phyloP scores from a whole-genome alignment of 1,140 invertebrate genomes.

The Ostrea denselamellosa region DNA sequence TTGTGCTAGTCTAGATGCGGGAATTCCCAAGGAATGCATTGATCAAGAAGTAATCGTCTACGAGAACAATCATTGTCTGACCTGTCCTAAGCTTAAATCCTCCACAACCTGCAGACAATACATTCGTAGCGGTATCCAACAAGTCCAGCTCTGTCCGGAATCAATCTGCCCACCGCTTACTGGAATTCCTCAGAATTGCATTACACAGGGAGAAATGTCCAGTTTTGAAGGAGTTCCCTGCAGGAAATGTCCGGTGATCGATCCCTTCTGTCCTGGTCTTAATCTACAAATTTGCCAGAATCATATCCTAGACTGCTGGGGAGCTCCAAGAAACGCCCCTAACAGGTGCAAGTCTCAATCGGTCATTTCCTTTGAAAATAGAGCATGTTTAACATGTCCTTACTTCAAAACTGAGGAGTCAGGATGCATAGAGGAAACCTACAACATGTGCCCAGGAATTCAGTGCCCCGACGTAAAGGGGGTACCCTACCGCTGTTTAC shows the following conservation, averaged over 20 bases:
- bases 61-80: neutral
- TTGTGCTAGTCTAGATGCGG: neutral
- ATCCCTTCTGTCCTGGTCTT: constrained; percentile 4
- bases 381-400: constrained; percentile 13
- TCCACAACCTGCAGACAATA: neutral
- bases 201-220: neutral
- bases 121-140: neutral
- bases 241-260: neutral
- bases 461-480: neutral
- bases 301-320: constrained; percentile 19
- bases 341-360: constrained; percentile 1
- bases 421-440: constrained; percentile 1
- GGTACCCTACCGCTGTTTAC: constrained; percentile 2
- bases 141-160: neutral
- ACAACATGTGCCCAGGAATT: constrained; percentile 19
- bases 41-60: neutral
- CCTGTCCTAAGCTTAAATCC: neutral
- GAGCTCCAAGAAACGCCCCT: neutral
- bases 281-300: constrained; percentile 2
- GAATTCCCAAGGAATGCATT: neutral
- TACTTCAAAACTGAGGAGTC: constrained; percentile 9
- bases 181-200: constrained; percentile 2
- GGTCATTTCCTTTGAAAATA: constrained; percentile 2
- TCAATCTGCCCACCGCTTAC: neutral
- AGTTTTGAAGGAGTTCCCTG: neutral